Conservation (phyloP, 2,113 vertebrate species). For the Fukomys damarensis region DNA sequence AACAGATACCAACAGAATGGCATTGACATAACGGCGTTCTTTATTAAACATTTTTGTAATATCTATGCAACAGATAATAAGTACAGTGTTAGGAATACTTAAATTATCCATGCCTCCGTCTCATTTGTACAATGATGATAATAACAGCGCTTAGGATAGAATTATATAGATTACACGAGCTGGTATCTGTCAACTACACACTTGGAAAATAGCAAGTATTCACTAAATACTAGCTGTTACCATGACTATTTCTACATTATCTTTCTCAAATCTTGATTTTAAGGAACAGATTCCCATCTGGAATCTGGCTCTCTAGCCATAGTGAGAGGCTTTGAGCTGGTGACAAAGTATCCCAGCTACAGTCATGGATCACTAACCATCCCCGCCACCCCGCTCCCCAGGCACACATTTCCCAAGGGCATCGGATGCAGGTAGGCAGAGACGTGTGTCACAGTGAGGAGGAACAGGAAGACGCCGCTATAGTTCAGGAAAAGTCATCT, state of each 20-base stretch:
- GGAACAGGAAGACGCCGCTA: background rate
- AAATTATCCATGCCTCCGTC: background rate
- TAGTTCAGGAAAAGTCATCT: constrained; percentile 28
- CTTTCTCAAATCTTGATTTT: background rate
- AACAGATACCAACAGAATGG: background rate
- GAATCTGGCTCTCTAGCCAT: background rate
- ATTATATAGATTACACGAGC: background rate
- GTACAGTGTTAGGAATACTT: background rate
- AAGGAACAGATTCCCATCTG: background rate
- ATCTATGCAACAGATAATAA: background rate
- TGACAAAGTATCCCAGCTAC: background rate
- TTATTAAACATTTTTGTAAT: background rate
- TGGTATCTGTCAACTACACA: background rate
- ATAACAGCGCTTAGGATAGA: background rate
- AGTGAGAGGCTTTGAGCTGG: background rate
- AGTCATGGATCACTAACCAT: background rate
- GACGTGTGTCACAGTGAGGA: background rate
- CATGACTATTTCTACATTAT: background rate
- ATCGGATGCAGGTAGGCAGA: background rate
- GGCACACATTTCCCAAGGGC: background rate
- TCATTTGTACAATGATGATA: background rate
- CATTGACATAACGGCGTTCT: background rate
- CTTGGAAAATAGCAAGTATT: background rate
- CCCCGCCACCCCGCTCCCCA: background rate
- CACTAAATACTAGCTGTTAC: background rate